phyloP scores from a whole-genome alignment of 64 coral and sea anemone genomes.

The Dendrophyllia cribrosa region DNA sequence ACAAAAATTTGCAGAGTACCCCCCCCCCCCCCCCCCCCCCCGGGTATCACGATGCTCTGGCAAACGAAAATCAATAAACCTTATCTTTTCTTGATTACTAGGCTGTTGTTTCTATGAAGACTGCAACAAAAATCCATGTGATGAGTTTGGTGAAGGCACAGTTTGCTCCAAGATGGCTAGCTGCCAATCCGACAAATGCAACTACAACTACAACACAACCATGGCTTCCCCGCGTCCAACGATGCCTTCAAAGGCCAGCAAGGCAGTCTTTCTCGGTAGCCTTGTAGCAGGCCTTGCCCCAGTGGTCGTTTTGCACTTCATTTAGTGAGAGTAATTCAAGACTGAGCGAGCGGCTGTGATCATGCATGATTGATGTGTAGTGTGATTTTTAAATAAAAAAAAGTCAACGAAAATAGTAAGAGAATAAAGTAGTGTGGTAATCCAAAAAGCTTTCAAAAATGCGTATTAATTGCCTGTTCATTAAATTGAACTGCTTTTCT shows the following conservation, averaged over 20 bases:
- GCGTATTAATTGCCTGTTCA: too few species aligned
- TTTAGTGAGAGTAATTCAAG: neutral
- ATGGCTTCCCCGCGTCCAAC: neutral
- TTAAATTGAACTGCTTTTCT: too few species aligned
- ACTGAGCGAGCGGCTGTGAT: too few species aligned
- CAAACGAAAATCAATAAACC: too few species aligned
- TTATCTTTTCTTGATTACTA: neutral
- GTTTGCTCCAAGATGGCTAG: constrained; percentile 26
- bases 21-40: too few species aligned
- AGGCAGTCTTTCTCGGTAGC: neutral
- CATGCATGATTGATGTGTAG: too few species aligned
- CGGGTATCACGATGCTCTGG: too few species aligned
- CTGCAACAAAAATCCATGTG: neutral
- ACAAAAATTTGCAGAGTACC: too few species aligned
- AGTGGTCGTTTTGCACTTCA: neutral
- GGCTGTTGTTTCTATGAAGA: neutral
- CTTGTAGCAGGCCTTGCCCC: neutral
- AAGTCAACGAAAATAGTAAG: too few species aligned
- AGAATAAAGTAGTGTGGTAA: too few species aligned
- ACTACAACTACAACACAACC: neutral
- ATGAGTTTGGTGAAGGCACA: neutral
- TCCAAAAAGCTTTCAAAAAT: too few species aligned
- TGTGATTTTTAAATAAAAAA: too few species aligned
- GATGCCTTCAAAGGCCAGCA: neutral
- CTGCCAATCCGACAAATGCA: constrained; percentile 2